Evolutionary conservation across 2,113 vertebrate genomes (phyloP).

Genomic region (Hypomesus transpacificus): DNA sequence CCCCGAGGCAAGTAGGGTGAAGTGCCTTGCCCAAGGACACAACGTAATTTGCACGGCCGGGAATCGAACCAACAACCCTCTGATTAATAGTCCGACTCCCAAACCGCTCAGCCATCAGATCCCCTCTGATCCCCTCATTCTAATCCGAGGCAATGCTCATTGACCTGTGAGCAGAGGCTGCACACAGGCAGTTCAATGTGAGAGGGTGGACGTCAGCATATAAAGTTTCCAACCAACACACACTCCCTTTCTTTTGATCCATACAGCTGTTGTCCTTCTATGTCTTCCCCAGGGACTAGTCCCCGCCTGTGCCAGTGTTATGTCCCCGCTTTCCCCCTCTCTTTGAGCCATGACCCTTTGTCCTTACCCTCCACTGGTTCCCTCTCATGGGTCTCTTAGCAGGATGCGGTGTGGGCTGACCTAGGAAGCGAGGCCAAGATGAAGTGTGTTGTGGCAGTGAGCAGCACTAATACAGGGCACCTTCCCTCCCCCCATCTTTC

Average conservation of each 20-base stretch:
- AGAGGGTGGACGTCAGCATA: too few species aligned
- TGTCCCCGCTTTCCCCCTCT: neutral
- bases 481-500: neutral
- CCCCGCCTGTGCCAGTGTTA: neutral
- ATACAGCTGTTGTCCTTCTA: neutral
- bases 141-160: neutral
- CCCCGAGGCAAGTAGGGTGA: too few species aligned
- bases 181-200: too few species aligned
- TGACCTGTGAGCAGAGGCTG: neutral
- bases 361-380: constrained; percentile 4
- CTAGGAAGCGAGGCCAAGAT: constrained; percentile 13
- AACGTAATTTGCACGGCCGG: too few species aligned
- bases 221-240: too few species aligned
- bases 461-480: neutral
- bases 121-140: too few species aligned
- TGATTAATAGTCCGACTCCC: too few species aligned
- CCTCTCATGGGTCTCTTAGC: constrained; percentile 17
- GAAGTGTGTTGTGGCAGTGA: neutral
- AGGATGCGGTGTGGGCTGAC: constrained; percentile 27
- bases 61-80: too few species aligned
- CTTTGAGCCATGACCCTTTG: neutral
- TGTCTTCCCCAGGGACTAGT: neutral
- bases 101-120: too few species aligned
- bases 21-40: too few species aligned
- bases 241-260: neutral